Evolutionary conservation across 2,797 vertebrate species (phyloP), one percentile per base, ranked within the genome.

Genomic region (Danio choprae): DNA sequence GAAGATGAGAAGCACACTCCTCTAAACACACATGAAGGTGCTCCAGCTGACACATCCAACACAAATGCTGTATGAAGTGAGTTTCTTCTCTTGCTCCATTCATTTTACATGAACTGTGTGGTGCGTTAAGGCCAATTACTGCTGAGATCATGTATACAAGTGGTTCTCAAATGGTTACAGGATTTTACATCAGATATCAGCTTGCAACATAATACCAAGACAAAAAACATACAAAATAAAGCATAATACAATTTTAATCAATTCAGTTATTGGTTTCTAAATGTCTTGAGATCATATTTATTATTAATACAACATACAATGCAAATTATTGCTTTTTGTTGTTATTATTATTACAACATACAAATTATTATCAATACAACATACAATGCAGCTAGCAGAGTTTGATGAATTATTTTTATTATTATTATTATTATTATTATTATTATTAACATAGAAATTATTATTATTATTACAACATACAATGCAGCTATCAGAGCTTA

Each of bases 1-100:
- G 90, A 88, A 62, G 85, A 82, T 0, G 93, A 94, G 76, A 92
- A 92, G 83, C 84, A 90, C 44, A 79, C 53, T 70, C 91, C 93
- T 87, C 87, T 91, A 80, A 88, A 87, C 68, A 60, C 84, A 59
- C 51, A 77, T 36, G 59, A 87, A 16, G 8, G 68, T 0, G 4
- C 51, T 41, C 50, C 86, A 1, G 18, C 81, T 7, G 90, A 92
- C 44, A 65, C 75, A 5, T 69, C 77, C 1, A 84, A 82, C 64
- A 87, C 84, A 2, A 58, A 90, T 48, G 44, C 82, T 40, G 92
- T 93, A 36, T 93, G 89, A 93, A 74, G 63, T 62, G 73, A 81
- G 81, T 63, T 16, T 77, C 40, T 80, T 51, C n/a, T 51, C 44
- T 11, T 63, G 53, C 20, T 6, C 76, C 15, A 41, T 56, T 65